A percentile compares a stretch with the other conserved stretches of the same genome.
phyloP scores from a whole-genome alignment of 2,888 invertebrate genomes.

The Drosophila siamana region DNA sequence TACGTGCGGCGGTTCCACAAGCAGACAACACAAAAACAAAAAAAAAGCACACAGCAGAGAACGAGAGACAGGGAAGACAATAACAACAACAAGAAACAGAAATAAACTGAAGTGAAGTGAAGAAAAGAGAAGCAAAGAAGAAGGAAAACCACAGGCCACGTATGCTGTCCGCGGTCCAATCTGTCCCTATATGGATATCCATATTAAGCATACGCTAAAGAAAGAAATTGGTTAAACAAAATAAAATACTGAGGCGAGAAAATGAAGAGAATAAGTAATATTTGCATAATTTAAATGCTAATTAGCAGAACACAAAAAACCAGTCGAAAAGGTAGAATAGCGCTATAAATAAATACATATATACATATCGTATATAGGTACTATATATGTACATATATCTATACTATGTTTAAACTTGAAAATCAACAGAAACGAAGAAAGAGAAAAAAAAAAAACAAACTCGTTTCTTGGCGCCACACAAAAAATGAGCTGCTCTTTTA shows the following conservation, averaged over 20 bases:
- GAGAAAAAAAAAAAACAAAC: slow-evolving; percentile 21
- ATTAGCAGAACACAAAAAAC: slow-evolving; percentile 50
- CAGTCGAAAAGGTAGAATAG: slow-evolving; percentile 33
- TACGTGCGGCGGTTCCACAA: slow-evolving; percentile 53
- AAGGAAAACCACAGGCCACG: slow-evolving; percentile 54
- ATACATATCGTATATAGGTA: not conserved
- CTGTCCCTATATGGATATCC: slow-evolving; percentile 35
- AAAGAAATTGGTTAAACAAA: slow-evolving; percentile 31
- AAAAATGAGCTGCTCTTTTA: not conserved
- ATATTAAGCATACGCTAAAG: slow-evolving; percentile 35
- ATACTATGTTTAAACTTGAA: slow-evolving; percentile 24
- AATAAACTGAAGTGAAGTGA: slow-evolving; percentile 12
- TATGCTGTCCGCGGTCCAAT: slow-evolving; percentile 18
- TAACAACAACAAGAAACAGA: slow-evolving; percentile 5
- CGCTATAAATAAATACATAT: slow-evolving; percentile 41
- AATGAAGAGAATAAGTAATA: slow-evolving; percentile 51
- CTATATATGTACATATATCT: slow-evolving; percentile 7
- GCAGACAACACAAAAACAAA: slow-evolving; percentile 12
- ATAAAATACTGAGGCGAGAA: slow-evolving; percentile 18
- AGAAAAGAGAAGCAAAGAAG: slow-evolving; percentile 20
- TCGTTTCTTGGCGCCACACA: slow-evolving; percentile 46
- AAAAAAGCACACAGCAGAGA: not conserved
- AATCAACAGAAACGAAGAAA: slow-evolving; percentile 1
- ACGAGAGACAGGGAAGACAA: slow-evolving; percentile 7
- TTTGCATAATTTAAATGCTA: slow-evolving; percentile 79